Evolutionary conservation across 2,888 invertebrate genomes (phyloP).

Genomic region (Ypsolopha sequella): DNA sequence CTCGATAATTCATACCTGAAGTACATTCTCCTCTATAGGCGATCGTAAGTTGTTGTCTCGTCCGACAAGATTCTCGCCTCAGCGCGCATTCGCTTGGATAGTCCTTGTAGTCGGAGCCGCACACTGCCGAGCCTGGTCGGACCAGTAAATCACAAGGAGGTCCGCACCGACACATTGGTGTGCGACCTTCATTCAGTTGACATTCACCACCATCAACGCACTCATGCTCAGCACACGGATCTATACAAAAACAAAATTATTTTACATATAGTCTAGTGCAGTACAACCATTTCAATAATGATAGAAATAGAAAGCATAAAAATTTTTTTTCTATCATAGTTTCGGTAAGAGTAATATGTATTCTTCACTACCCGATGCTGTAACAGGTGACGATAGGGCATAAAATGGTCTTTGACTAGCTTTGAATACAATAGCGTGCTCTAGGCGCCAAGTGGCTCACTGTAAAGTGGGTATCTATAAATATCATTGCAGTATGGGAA

Average conservation of each 20-base stretch:
- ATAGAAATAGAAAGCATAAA: too few relatives aligned
- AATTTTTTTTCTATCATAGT: too few relatives aligned
- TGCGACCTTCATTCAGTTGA: conserved; percentile 82
- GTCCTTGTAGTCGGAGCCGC: conserved; percentile 84
- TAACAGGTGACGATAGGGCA: too few relatives aligned
- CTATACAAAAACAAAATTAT: conserved; percentile 47
- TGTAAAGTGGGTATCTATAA: too few relatives aligned
- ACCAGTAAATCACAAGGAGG: conserved; percentile 82
- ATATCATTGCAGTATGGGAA: too few relatives aligned
- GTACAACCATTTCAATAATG: too few relatives aligned
- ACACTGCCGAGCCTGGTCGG: conserved; percentile 75
- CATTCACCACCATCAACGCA: conserved; percentile 87
- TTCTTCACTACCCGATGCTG: too few relatives aligned
- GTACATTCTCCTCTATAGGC: conserved; percentile 87
- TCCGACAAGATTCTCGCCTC: conserved; percentile 82
- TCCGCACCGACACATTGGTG: conserved; percentile 85
- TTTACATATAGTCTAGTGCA: conserved; percentile 5
- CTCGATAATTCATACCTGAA: conserved; percentile 70
- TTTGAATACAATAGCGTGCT: too few relatives aligned
- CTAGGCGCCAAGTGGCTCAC: too few relatives aligned
- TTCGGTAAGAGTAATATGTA: too few relatives aligned
- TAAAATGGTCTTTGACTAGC: too few relatives aligned
- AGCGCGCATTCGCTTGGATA: conserved; percentile 87
- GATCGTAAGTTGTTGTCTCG: conserved; percentile 79
- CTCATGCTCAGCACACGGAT: conserved; percentile 85